phyloP scores from a whole-genome alignment of 1,140 invertebrate species.

The Drosophila ambigua region DNA sequence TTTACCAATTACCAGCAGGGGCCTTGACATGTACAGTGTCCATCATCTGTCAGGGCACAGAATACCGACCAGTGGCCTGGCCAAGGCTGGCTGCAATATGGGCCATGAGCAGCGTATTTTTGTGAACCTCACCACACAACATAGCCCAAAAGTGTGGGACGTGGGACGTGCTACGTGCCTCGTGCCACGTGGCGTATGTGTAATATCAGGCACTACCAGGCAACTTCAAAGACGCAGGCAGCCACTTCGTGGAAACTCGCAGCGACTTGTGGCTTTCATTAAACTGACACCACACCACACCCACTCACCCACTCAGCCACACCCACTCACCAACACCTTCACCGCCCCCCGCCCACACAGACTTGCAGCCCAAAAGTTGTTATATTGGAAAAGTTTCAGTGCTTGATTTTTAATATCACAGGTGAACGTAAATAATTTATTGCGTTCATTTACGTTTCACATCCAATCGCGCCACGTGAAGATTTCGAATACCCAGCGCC shows the following conservation, averaged over 20 bases:
- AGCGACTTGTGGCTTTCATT: constrained; percentile 69
- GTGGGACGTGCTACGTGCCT: not conserved
- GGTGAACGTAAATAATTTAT: constrained; percentile 83
- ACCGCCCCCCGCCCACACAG: constrained; percentile 35
- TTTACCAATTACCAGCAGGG: constrained; percentile 15
- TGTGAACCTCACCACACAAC: constrained; percentile 4
- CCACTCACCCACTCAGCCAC: constrained; percentile 14
- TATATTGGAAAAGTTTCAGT: constrained; percentile 83
- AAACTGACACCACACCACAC: constrained; percentile 61
- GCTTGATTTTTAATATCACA: constrained; percentile 83
- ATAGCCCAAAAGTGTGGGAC: constrained; percentile 8
- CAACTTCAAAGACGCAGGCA: constrained; percentile 62
- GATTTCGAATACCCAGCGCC: constrained; percentile 44
- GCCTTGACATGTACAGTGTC: constrained; percentile 28
- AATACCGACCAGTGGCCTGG: too few species aligned
- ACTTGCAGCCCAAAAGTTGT: constrained; percentile 71
- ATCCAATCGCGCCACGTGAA: constrained; percentile 78
- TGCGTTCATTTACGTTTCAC: constrained; percentile 83
- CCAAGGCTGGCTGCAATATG: constrained; percentile 10
- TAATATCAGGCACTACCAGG: constrained; percentile 38
- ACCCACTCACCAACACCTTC: constrained; percentile 19
- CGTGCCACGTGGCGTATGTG: constrained; percentile 66
- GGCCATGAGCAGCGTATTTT: constrained; percentile 4
- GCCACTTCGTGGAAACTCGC: constrained; percentile 42
- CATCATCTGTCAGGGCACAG: constrained; percentile 18